Conservation (phyloP, 2,113 vertebrate species). For the Cyanoliseus patagonus region DNA sequence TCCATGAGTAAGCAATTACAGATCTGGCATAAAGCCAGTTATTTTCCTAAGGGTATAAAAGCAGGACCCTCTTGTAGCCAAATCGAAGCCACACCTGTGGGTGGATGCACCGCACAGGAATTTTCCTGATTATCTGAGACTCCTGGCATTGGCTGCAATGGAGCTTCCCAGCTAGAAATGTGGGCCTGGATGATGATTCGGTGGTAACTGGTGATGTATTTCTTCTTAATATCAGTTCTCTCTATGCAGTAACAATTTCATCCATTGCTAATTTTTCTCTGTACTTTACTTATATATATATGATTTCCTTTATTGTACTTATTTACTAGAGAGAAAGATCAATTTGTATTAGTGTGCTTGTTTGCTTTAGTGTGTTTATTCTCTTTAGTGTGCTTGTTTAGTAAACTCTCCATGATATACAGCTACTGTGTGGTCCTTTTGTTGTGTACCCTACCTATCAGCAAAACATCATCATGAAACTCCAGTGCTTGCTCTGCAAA, state of each 20-base stretch:
- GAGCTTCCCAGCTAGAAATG: background rate
- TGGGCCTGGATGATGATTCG: background rate
- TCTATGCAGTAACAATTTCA: background rate
- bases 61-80: background rate
- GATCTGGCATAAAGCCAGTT: background rate
- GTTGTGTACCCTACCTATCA: background rate
- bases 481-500: background rate
- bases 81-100: background rate
- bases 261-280: background rate
- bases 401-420: background rate
- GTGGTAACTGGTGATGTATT: background rate
- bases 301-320: background rate
- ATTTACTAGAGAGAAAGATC: background rate
- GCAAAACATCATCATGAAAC: background rate
- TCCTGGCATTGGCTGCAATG: background rate
- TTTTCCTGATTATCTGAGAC: background rate
- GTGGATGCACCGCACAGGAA: background rate
- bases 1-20: background rate
- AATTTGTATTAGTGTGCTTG: background rate
- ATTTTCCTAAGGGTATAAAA: background rate
- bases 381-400: background rate
- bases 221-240: background rate
- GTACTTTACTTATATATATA: background rate
- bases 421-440: background rate
- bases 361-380: background rate